phyloP scores from a whole-genome alignment of 2,113 vertebrate species.

The Cyanoderma ruficeps region DNA sequence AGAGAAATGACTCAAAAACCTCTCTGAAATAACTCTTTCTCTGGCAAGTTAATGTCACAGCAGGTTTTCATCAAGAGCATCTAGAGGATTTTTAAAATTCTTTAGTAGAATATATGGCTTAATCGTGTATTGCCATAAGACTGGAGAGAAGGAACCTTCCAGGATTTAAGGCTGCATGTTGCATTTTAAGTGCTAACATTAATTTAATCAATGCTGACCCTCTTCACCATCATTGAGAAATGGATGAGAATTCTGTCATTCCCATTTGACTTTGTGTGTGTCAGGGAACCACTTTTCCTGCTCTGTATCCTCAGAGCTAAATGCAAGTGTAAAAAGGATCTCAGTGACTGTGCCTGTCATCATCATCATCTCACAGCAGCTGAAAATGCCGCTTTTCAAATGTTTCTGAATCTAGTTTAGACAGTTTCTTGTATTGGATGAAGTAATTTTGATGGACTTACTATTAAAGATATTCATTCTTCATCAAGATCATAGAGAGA shows the following conservation, averaged over 20 bases:
- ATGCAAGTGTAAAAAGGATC: background rate
- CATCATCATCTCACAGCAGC: background rate
- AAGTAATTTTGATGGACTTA: background rate
- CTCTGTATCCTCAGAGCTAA: background rate
- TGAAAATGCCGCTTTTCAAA: background rate
- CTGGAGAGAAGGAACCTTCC: background rate
- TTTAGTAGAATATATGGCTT: background rate
- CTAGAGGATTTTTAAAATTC: slow-evolving; percentile 17
- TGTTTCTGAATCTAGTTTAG: background rate
- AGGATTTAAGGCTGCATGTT: background rate
- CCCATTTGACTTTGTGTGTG: background rate
- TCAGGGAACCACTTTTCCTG: background rate
- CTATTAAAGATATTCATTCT: background rate
- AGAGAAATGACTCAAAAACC: background rate
- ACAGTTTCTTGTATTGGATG: background rate
- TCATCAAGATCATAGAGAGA: background rate
- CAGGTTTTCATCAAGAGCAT: slow-evolving; percentile 11
- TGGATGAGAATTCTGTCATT: background rate
- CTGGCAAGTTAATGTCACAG: slow-evolving; percentile 6
- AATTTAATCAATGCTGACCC: background rate
- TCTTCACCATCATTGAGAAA: background rate
- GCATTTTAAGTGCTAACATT: background rate
- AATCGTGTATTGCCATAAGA: background rate
- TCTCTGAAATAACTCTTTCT: slow-evolving; percentile 25
- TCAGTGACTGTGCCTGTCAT: background rate